These are phyloP conservation scores for Vanessa tameamea DNA, from an alignment of 1,140 invertebrate genomes.

Conservation along the genomic window DNA sequence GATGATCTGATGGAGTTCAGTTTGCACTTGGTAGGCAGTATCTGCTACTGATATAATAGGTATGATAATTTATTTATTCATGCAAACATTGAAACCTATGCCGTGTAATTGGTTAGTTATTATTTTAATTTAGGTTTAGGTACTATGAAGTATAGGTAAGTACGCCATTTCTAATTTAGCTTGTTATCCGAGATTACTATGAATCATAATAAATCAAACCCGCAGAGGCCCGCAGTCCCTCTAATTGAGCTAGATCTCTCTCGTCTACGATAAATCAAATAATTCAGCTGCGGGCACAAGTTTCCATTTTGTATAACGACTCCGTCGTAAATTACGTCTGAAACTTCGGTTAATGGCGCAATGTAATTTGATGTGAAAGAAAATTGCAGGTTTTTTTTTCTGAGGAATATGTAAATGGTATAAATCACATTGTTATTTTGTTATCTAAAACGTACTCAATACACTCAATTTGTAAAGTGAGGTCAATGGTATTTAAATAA, in stretches of 20 bases:
- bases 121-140: too few relatives aligned
- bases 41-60: too few relatives aligned
- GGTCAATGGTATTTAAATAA: too few relatives aligned
- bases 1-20: too few relatives aligned
- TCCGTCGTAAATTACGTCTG: slow-evolving; percentile 27
- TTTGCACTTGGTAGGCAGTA: too few relatives aligned
- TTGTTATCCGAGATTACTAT: background rate
- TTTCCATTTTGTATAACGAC: slow-evolving; percentile 34
- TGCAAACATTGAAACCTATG: too few relatives aligned
- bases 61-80: too few relatives aligned
- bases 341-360: slow-evolving; percentile 26
- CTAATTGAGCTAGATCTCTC: slow-evolving; percentile 36
- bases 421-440: background rate
- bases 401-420: background rate
- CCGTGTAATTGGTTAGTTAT: too few relatives aligned
- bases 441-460: too few relatives aligned
- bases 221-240: slow-evolving; percentile 34
- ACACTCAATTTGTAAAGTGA: too few relatives aligned
- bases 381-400: background rate
- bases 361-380: slow-evolving; percentile 3
- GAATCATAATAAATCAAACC: slow-evolving; percentile 33
- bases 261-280: slow-evolving; percentile 33
- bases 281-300: slow-evolving; percentile 38
- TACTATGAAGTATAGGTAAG: background rate
- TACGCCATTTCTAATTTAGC: background rate